Conservation (phyloP, 2,888 invertebrate genomes). For the Morinoia aosen region DNA sequence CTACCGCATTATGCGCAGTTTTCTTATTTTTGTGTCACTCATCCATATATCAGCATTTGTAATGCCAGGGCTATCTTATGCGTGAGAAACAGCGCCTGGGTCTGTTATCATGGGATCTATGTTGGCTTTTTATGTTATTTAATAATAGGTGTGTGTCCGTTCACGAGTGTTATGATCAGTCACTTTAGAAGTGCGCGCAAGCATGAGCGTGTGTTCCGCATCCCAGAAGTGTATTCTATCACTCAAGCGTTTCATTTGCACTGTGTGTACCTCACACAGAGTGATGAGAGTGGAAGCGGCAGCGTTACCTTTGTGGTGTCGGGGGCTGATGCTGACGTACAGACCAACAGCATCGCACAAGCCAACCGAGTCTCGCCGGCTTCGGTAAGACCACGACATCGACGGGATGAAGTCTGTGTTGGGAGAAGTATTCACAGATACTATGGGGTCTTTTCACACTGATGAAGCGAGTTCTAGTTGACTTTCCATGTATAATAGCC, state of each 20-base stretch:
- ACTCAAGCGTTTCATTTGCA: background rate
- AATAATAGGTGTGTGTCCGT: background rate
- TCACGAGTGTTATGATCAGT: background rate
- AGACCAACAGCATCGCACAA: constrained; percentile 77
- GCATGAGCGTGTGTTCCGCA: background rate
- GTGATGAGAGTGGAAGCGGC: constrained; percentile 48
- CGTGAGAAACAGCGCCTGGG: background rate
- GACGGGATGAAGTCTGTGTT: background rate
- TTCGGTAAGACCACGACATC: constrained; percentile 80
- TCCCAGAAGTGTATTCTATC: background rate
- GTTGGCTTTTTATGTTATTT: background rate
- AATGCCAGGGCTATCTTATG: background rate
- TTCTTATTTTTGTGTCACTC: background rate
- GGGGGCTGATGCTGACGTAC: constrained; percentile 56
- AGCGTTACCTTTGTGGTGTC: constrained; percentile 34
- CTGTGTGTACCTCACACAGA: background rate
- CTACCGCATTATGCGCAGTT: too few species aligned
- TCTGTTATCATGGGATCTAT: background rate
- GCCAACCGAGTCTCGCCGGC: constrained; percentile 89
- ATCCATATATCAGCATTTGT: background rate
- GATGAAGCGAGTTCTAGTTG: background rate
- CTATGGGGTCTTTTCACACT: background rate
- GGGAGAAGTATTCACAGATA: background rate
- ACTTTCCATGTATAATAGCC: too few species aligned
- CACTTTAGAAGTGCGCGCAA: background rate